Base-by-base conservation (phyloP, 2,888 invertebrate genomes). In the Trissolcus japonicus region DNA sequence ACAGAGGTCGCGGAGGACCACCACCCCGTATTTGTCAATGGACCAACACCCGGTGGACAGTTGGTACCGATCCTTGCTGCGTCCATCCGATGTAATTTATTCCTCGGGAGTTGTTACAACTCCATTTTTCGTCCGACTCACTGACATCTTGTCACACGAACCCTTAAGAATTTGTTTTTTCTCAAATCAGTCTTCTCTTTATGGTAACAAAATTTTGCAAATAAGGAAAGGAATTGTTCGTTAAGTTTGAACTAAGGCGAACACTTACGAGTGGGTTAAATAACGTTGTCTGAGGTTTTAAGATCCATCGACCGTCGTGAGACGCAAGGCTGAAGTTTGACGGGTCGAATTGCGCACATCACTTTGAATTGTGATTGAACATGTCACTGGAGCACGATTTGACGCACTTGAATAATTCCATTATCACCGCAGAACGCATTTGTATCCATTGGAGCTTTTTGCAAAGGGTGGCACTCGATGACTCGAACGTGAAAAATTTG, bases 1-100 rank as follows among this genome's bases (percentile, higher is more conserved):
- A 86, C 83, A 56, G 84, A 85, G 80, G 86, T 84, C 80, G 85
- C 84, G 80, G 87, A 84, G 78, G 86, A 84, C 88, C 87, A 88
- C 88, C 88, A 88, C 82, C 87, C 86, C 77, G 83, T 79, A 78
- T 82, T 85, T 76, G 81, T 82, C 68, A 82, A 82, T 79, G 83
- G 79, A 80, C 84, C 84, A 80, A 84, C 82, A 81, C 85, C 83
- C 80, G 86, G 82, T 80, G 83, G 82, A 80, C 83, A 84, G 81
- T 84, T 86, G 83, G 86, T 82, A 82, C 85, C 84, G 81, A 83
- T 84, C 81, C 86, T 84, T 81, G 84, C 84, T 83, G 87, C 85
- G 85, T 88, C 88, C 88, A 87, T 88, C 83, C 87, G 87, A 84
- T 81, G 83, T 77, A 75, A 72, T 74, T 78, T 78, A 79, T 56